Evolutionary conservation across 2,888 invertebrate genomes (phyloP).

Genomic region (Bibio marci): DNA sequence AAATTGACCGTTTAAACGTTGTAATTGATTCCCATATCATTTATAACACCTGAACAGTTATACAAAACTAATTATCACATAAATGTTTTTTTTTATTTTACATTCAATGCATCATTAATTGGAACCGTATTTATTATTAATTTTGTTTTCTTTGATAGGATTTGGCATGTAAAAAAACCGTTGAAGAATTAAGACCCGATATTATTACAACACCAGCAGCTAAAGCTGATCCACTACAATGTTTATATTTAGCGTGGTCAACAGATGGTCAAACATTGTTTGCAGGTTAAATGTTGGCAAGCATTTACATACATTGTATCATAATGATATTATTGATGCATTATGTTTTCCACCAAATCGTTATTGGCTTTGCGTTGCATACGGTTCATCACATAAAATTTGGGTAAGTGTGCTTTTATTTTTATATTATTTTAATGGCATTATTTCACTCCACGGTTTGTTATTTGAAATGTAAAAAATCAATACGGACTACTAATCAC

Average conservation of each 20-base stretch:
- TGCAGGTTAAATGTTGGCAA: slow-evolving; percentile 98
- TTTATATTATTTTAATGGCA: neutral
- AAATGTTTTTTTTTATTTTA: too few relatives aligned
- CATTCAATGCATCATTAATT: neutral
- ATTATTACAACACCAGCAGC: slow-evolving; percentile 62
- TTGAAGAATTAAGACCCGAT: slow-evolving; percentile 95
- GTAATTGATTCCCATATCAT: neutral
- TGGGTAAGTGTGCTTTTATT: slow-evolving; percentile 60
- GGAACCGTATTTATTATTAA: neutral
- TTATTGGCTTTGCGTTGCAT: slow-evolving; percentile 99
- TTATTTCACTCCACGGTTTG: slow-evolving; percentile 4
- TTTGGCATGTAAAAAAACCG: slow-evolving; percentile 97
- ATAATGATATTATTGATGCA: slow-evolving; percentile 95
- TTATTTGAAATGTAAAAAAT: neutral
- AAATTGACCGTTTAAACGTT: slow-evolving; percentile 5
- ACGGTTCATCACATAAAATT: slow-evolving; percentile 94
- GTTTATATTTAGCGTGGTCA: slow-evolving; percentile 96
- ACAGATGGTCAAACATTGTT: slow-evolving; percentile 98
- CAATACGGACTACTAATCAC: slow-evolving; percentile 2
- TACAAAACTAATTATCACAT: too few relatives aligned
- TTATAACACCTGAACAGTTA: slow-evolving; percentile 4
- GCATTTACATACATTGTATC: slow-evolving; percentile 95
- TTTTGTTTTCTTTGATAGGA: slow-evolving; percentile 39
- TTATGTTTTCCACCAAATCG: slow-evolving; percentile 98
- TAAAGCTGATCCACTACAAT: slow-evolving; percentile 87